Percentiles rank a stretch among this genome's conserved stretches.
phyloP scores from a whole-genome alignment of 2,888 invertebrate species.

The Acheta domesticus region DNA sequence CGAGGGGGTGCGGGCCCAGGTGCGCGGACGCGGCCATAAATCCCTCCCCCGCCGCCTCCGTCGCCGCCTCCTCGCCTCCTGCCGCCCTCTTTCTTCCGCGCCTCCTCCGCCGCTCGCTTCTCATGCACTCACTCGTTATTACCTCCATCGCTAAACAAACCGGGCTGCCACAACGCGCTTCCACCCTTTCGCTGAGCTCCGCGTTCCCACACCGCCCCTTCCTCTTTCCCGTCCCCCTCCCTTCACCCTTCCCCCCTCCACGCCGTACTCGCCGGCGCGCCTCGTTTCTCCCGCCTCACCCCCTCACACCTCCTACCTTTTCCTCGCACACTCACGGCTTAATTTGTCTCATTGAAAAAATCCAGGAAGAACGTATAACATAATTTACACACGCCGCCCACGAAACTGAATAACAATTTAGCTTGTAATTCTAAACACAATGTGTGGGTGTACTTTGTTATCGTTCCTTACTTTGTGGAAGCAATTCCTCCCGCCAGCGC shows the following conservation, averaged over 20 bases:
- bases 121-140: neutral
- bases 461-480: too few species aligned
- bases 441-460: too few species aligned
- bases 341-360: neutral
- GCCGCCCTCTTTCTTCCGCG: neutral
- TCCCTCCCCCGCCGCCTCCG: neutral
- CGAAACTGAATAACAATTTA: too few species aligned
- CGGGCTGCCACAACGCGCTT: neutral
- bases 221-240: neutral
- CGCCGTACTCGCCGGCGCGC: neutral
- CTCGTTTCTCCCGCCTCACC: neutral
- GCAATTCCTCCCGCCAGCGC: too few species aligned
- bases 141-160: neutral
- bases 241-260: neutral
- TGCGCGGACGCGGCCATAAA: neutral
- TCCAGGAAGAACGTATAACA: too few species aligned
- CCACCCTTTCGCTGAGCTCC: neutral
- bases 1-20: neutral
- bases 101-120: neutral
- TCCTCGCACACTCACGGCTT: neutral
- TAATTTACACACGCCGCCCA: too few species aligned
- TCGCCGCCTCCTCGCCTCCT: neutral
- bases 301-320: neutral
- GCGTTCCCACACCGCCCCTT: neutral
- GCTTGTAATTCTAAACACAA: too few species aligned